phyloP scores from a whole-genome alignment of 2,113 vertebrate species.

The Rutilus rutilus region DNA sequence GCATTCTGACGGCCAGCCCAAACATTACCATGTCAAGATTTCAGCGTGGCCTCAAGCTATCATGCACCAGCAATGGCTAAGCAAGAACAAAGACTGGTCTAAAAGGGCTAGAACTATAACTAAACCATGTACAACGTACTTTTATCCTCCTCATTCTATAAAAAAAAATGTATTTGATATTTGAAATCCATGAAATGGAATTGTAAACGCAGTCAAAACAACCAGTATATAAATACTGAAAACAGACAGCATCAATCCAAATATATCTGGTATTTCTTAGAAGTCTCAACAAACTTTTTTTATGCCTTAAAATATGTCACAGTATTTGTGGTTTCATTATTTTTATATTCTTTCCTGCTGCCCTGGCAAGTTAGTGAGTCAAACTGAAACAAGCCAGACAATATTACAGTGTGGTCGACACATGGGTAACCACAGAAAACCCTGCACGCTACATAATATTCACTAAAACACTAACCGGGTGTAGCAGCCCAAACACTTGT shows the following conservation, averaged over 20 bases:
- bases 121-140: neutral
- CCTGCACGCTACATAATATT: constrained; percentile 8
- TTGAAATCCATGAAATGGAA: neutral
- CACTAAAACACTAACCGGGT: constrained; percentile 21
- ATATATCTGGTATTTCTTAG: neutral
- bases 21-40: constrained; percentile 60
- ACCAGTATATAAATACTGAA: neutral
- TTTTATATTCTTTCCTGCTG: neutral
- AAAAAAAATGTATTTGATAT: neutral
- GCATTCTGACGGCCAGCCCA: constrained; percentile 59
- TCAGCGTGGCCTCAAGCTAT: constrained; percentile 35
- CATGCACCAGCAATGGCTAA: constrained; percentile 45
- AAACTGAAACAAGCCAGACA: constrained; percentile 23
- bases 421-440: constrained; percentile 26
- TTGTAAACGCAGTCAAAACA: neutral
- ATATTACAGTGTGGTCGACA: constrained; percentile 18
- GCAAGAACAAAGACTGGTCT: constrained; percentile 11
- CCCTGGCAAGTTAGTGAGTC: constrained; percentile 22
- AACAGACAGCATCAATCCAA: neutral
- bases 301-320: neutral
- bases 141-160: neutral
- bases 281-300: neutral
- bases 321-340: constrained; percentile 8
- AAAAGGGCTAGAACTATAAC: neutral
- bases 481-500: constrained; percentile 11